Conservation (phyloP, 1,140 invertebrate species). For the Bombus affinis region DNA sequence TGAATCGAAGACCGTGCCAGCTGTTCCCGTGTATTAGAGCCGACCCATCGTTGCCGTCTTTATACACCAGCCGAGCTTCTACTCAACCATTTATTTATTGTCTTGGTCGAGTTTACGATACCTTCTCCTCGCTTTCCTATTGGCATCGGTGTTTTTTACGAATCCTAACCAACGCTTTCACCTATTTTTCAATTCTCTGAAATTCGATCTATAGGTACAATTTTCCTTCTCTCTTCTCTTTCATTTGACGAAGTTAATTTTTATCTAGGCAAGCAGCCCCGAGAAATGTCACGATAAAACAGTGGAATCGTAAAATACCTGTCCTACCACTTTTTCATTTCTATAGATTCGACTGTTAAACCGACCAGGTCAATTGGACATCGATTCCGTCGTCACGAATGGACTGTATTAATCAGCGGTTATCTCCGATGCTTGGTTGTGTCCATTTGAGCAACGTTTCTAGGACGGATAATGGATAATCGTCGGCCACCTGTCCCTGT, state of each 20-base stretch:
- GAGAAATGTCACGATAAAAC: background rate
- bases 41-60: conserved; percentile 48
- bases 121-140: background rate
- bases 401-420: conserved; percentile 66
- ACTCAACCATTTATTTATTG: conserved; percentile 57
- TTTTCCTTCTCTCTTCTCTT: no score
- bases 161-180: conserved; percentile 14
- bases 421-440: conserved; percentile 55
- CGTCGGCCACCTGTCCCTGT: conserved; percentile 70
- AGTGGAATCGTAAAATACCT: background rate
- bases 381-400: conserved; percentile 39
- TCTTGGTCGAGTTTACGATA: conserved; percentile 49
- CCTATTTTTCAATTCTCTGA: background rate
- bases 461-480: conserved; percentile 66
- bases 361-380: conserved; percentile 20
- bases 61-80: conserved; percentile 52
- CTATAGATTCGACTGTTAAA: background rate
- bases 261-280: background rate
- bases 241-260: background rate
- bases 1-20: conserved; percentile 49
- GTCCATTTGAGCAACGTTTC: conserved; percentile 55
- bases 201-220: conserved; percentile 14
- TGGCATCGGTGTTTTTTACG: conserved; percentile 8
- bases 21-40: conserved; percentile 51
- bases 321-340: conserved; percentile 8